Conservation (phyloP, 1,140 invertebrate genomes). For the Gerris buenoi region DNA sequence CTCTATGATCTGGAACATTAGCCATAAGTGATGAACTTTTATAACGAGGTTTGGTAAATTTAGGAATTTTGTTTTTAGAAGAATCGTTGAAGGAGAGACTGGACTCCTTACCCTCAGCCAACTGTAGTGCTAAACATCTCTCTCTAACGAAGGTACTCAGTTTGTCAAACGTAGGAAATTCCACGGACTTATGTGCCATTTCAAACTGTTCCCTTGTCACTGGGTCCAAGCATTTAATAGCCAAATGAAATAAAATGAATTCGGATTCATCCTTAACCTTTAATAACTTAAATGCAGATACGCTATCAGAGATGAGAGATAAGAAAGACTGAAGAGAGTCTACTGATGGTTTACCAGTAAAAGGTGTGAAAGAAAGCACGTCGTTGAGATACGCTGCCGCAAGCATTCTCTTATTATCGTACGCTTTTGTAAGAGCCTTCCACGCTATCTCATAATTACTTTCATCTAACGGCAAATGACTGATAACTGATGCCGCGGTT, state of each 20-base stretch:
- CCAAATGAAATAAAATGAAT: conserved; percentile 5
- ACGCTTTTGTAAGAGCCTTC: conserved; percentile 3
- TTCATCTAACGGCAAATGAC: neutral
- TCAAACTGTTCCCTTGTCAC: conserved; percentile 3
- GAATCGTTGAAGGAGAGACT: neutral
- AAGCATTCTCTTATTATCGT: conserved; percentile 3
- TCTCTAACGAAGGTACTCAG: neutral
- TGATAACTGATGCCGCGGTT: neutral
- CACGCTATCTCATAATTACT: conserved; percentile 2
- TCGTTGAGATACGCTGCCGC: conserved; percentile 1
- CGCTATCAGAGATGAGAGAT: neutral
- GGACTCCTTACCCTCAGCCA: neutral
- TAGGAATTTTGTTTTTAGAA: neutral
- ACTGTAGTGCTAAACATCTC: neutral
- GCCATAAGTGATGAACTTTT: neutral
- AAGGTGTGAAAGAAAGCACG: neutral
- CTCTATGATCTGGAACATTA: neutral
- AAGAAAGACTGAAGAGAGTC: neutral
- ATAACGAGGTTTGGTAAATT: neutral
- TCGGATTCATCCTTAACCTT: conserved; percentile 1
- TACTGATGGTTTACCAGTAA: neutral
- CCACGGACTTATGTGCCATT: neutral
- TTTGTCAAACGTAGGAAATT: neutral
- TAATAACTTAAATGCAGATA: conserved; percentile 3
- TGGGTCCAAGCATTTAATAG: neutral